Evolutionary conservation across 2,797 vertebrate species (phyloP).

Genomic region (Dryobates pubescens): DNA sequence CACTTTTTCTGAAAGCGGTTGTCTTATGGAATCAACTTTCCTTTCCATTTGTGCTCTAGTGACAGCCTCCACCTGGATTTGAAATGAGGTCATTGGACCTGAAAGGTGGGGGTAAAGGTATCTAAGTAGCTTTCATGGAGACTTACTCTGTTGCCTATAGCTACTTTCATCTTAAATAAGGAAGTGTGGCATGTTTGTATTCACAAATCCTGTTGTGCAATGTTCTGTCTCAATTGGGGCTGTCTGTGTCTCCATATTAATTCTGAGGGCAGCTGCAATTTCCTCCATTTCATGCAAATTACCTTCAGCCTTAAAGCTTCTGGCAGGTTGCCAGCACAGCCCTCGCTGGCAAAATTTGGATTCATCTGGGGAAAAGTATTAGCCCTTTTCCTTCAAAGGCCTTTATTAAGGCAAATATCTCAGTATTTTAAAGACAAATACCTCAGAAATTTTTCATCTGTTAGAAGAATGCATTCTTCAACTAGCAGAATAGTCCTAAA

Average conservation of each 20-base stretch:
- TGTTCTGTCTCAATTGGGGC: slow-evolving; percentile 48
- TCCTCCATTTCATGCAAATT: slow-evolving; percentile 74
- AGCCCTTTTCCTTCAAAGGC: slow-evolving; percentile 15
- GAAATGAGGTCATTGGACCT: slow-evolving; percentile 55
- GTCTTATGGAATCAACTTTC: slow-evolving; percentile 45
- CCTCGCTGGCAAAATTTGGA: slow-evolving; percentile 56
- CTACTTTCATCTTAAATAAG: slow-evolving; percentile 67
- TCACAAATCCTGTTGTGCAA: slow-evolving; percentile 53
- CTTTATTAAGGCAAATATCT: slow-evolving; percentile 44
- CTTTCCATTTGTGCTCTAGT: slow-evolving; percentile 39
- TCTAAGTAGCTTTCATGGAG: slow-evolving; percentile 52
- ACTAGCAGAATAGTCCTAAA: background rate
- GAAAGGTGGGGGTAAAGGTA: slow-evolving; percentile 64
- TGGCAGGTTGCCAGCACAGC: slow-evolving; percentile 47
- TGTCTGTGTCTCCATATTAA: slow-evolving; percentile 56
- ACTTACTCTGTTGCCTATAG: slow-evolving; percentile 46
- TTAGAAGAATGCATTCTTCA: background rate
- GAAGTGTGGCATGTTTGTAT: slow-evolving; percentile 61
- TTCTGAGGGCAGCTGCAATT: slow-evolving; percentile 66
- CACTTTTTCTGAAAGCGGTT: slow-evolving; percentile 48
- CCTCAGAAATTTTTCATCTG: background rate
- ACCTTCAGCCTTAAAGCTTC: slow-evolving; percentile 48
- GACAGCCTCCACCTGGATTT: slow-evolving; percentile 58
- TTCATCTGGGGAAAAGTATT: slow-evolving; percentile 45
- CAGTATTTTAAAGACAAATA: slow-evolving; percentile 18